Conservation (phyloP, 2,113 vertebrate genomes). For the Colinus virginianus region DNA sequence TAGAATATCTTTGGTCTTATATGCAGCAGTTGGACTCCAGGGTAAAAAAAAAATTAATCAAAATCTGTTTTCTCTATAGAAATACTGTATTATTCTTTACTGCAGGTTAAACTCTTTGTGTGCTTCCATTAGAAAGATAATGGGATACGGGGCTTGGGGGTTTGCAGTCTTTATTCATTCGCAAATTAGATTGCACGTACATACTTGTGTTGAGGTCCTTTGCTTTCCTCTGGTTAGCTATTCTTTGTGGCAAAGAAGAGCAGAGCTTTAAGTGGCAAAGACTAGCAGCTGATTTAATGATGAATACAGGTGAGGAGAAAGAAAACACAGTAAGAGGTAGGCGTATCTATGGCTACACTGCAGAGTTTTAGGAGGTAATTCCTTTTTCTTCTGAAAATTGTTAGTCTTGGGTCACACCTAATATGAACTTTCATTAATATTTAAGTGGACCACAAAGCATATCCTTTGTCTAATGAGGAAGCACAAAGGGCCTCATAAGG, state of each 20-base stretch:
- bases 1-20: conserved; percentile 97
- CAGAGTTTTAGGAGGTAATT: background rate
- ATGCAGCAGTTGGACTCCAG: conserved; percentile 94
- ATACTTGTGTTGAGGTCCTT: background rate
- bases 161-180: conserved; percentile 17
- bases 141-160: conserved; percentile 17
- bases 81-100: conserved; percentile 51
- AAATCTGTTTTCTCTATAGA: conserved; percentile 46
- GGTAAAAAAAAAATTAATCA: conserved; percentile 79
- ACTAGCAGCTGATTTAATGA: conserved; percentile 6
- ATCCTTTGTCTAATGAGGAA: background rate
- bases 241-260: conserved; percentile 28
- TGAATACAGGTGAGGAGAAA: conserved; percentile 2
- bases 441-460: background rate
- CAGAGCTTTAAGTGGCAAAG: conserved; percentile 14
- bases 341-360: background rate
- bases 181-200: background rate
- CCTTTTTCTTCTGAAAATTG: background rate
- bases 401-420: background rate
- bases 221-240: background rate
- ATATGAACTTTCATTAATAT: background rate
- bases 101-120: background rate
- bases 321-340: background rate
- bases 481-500: background rate
- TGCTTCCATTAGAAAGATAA: background rate